A percentile compares a stretch with the other conserved stretches of the same genome.
Evolutionary conservation across 2,888 invertebrate species (phyloP).

Genomic region (Siphonodentalium dalli): DNA sequence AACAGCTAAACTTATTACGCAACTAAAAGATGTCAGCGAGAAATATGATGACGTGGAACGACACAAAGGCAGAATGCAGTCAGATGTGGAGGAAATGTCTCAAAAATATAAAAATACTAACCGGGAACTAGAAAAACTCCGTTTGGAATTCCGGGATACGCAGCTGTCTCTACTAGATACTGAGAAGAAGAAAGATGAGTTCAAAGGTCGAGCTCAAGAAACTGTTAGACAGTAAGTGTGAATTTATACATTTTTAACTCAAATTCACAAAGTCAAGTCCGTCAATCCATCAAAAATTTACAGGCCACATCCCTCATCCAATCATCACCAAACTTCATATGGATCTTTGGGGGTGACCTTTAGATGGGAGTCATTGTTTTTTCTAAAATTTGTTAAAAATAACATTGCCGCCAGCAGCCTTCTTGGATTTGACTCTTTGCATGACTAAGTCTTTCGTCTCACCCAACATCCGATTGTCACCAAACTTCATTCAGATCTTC

Average conservation of each 20-base stretch:
- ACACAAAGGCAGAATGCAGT: constrained; percentile 41
- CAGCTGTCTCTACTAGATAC: constrained; percentile 48
- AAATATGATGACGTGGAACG: constrained; percentile 52
- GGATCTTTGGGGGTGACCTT: no score
- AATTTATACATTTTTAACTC: background rate
- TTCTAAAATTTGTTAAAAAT: no score
- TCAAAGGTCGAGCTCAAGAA: constrained; percentile 59
- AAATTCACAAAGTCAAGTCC: background rate
- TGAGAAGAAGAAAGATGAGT: constrained; percentile 56
- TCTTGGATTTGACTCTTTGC: no score
- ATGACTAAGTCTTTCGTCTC: no score
- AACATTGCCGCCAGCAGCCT: no score
- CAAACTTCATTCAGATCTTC: no score
- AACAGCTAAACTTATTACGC: constrained; percentile 50
- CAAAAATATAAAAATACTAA: constrained; percentile 44
- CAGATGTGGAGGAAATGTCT: constrained; percentile 51
- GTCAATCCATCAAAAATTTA: background rate
- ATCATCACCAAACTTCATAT: no score
- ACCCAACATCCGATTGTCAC: no score
- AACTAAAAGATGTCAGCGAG: constrained; percentile 53
- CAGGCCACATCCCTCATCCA: no score
- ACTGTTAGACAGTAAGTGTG: constrained; percentile 58
- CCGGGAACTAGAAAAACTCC: constrained; percentile 48
- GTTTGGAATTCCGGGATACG: constrained; percentile 46
- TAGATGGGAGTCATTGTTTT: no score